Evolutionary conservation across 1,140 invertebrate genomes (phyloP).

Genomic region (Lucilia sericata): DNA sequence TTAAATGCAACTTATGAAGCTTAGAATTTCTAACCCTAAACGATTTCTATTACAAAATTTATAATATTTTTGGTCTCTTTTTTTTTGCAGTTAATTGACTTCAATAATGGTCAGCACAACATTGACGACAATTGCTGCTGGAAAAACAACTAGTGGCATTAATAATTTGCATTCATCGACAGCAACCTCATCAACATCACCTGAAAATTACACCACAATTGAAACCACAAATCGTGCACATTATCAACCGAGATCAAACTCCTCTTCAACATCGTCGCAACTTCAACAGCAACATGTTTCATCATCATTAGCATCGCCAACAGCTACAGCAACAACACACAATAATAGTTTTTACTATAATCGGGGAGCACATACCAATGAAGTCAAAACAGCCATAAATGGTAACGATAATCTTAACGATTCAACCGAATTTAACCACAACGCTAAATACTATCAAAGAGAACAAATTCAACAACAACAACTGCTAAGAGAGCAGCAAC

Average conservation of each 20-base stretch:
- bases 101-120: slow-evolving; percentile 68
- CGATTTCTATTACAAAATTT: too few species aligned
- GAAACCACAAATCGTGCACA: slow-evolving; percentile 40
- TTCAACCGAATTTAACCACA: not conserved
- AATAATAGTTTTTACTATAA: not conserved
- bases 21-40: too few species aligned
- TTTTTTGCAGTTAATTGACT: slow-evolving; percentile 63
- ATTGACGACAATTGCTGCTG: slow-evolving; percentile 67
- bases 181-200: slow-evolving; percentile 53
- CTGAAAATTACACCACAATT: slow-evolving; percentile 46
- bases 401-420: slow-evolving; percentile 13
- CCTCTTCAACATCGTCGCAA: slow-evolving; percentile 30
- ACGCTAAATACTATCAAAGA: slow-evolving; percentile 20
- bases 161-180: slow-evolving; percentile 62
- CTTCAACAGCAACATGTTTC: slow-evolving; percentile 49
- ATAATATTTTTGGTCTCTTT: not conserved
- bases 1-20: too few species aligned
- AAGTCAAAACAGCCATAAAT: slow-evolving; percentile 18
- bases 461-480: slow-evolving; percentile 26
- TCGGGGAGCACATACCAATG: not conserved
- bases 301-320: slow-evolving; percentile 44
- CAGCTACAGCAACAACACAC: slow-evolving; percentile 50
- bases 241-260: slow-evolving; percentile 11
- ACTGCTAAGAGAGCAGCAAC: slow-evolving; percentile 49
- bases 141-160: slow-evolving; percentile 64